These are phyloP conservation scores for Dasyornis broadbenti DNA, from an alignment of 2,113 vertebrate genomes.

Conservation along the genomic window DNA sequence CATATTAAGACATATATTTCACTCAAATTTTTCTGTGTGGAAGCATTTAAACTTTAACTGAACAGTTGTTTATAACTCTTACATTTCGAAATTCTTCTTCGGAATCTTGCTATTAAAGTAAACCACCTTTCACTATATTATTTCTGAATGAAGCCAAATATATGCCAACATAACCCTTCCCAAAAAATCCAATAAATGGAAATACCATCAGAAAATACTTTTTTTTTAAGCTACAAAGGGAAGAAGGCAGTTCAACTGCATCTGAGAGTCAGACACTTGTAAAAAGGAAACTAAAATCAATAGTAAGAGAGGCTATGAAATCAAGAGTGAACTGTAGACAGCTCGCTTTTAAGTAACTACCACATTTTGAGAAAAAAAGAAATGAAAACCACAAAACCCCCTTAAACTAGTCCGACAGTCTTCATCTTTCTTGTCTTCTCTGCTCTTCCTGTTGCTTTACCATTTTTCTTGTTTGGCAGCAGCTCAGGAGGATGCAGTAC, in stretches of 20 bases:
- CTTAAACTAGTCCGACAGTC: background rate
- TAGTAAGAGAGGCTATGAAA: background rate
- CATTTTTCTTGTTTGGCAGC: background rate
- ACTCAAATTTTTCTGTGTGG: background rate
- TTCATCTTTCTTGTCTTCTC: background rate
- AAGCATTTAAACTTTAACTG: background rate
- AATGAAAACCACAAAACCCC: accelerated
- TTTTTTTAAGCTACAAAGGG: background rate
- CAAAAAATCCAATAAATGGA: background rate
- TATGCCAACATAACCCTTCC: background rate
- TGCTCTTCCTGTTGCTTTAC: background rate
- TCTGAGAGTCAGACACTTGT: background rate
- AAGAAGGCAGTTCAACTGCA: background rate
- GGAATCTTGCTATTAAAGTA: background rate
- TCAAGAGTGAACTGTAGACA: background rate
- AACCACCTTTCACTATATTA: background rate
- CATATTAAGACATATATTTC: background rate
- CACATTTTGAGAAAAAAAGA: background rate
- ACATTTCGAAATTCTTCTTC: background rate
- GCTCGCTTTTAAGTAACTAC: background rate
- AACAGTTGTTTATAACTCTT: background rate
- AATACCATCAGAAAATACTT: background rate
- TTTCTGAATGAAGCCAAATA: background rate
- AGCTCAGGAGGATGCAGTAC: background rate
- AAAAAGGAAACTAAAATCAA: background rate